phyloP scores from a whole-genome alignment of 2,113 vertebrate species.

The Hippocampus comes region DNA sequence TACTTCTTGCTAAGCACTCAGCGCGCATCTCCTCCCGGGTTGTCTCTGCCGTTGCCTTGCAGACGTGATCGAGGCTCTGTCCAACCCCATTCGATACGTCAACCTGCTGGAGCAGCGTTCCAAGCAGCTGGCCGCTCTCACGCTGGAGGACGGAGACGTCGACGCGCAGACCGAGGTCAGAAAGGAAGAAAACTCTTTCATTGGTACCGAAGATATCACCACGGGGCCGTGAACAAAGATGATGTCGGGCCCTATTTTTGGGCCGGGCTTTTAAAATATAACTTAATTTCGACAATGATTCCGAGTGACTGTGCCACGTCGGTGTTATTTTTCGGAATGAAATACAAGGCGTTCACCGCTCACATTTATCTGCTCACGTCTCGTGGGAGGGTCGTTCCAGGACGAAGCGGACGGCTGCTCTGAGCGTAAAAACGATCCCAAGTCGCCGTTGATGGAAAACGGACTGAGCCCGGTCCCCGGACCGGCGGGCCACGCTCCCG shows the following conservation, averaged over 20 bases:
- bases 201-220: too few species aligned
- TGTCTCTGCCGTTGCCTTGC: slow-evolving; percentile 13
- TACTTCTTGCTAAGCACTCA: too few species aligned
- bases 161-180: slow-evolving; percentile 86
- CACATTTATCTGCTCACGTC: too few species aligned
- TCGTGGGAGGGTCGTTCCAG: slow-evolving; percentile 50
- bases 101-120: slow-evolving; percentile 98
- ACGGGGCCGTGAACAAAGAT: too few species aligned
- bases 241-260: too few species aligned
- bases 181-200: not conserved
- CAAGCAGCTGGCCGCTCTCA: slow-evolving; percentile 91
- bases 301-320: too few species aligned
- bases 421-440: slow-evolving; percentile 83
- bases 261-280: too few species aligned
- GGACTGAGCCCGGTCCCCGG: slow-evolving; percentile 83
- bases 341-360: too few species aligned
- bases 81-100: slow-evolving; percentile 94
- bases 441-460: slow-evolving; percentile 85
- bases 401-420: slow-evolving; percentile 76
- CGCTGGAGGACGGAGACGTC: slow-evolving; percentile 88
- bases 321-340: too few species aligned
- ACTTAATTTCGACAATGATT: too few species aligned
- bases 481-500: slow-evolving; percentile 69
- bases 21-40: too few species aligned
- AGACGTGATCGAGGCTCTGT: slow-evolving; percentile 98